Base-by-base conservation (phyloP, 2,888 invertebrate species). In the Alloplasta piceator region DNA sequence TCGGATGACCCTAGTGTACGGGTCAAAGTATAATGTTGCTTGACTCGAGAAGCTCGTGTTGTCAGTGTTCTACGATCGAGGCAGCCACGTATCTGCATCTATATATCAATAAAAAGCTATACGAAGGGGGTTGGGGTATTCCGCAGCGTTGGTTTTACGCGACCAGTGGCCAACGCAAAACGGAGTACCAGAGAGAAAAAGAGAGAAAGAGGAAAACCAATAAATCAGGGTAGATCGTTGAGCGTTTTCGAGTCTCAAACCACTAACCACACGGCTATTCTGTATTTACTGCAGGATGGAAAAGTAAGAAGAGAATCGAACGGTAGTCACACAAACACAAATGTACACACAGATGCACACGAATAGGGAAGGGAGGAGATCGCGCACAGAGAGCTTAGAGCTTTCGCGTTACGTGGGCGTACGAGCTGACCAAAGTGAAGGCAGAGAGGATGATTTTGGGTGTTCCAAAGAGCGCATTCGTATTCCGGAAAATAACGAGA, bases 231-330 rank as follows among this genome's bases (percentile, higher is more conserved):
- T 75, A 55, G 83, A 82, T 78, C 84, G 84, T 85, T 67, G 84
- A 84, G 82, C 83, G 83, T 83, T 86, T 85, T 82, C 76, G 76
- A 80, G 80, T 75, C 83, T 83, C 82, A 56, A 60, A 77, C 80
- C 77, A 46, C 77, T 77, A 81, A 81, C 77, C 80, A 64, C 77
- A 79, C 75, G 82, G 80, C 78, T 84, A 86, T 87, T 83, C 86
- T 83, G 84, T 86, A 84, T 87, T 87, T 86, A 87, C 86, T 86
- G 84, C 83, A 84, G 83, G 79, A 85, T 84, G 83, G 86, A 86
- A 85, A 26, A 86, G 85, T 73, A 73, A 84, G 85, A 82, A 84
- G 82, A 83, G 71, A 80, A 64, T 74, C 83, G 77, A 82, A 80
- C 73, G 80, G 71, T 72, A 55, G 52, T 14, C 12, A 14, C 52